Percentiles rank a stretch among this genome's conserved stretches.
Evolutionary conservation across 2,797 vertebrate species (phyloP).

Genomic region (Cephalopachus bancanus): DNA sequence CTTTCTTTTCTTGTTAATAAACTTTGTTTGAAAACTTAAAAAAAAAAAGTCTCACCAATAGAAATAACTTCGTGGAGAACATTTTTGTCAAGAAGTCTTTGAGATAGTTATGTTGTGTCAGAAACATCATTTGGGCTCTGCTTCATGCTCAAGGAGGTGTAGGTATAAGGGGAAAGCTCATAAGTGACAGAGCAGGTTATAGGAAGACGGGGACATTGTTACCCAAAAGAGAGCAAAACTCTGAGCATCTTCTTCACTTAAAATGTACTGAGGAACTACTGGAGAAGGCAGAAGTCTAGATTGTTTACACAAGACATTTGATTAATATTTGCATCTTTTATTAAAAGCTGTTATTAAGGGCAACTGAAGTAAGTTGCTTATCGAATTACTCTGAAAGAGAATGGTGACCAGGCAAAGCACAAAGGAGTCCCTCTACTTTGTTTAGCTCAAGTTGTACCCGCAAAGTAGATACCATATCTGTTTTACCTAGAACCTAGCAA

Average conservation of each 20-base stretch:
- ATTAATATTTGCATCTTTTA: neutral
- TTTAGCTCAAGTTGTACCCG: neutral
- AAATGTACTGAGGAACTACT: conserved; percentile 4
- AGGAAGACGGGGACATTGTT: neutral
- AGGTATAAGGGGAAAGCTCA: neutral
- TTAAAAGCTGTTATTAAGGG: conserved; percentile 41
- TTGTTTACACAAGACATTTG: conserved; percentile 50
- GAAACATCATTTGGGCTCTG: neutral
- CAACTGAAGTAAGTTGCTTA: conserved; percentile 26
- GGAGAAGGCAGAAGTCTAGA: neutral
- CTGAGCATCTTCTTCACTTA: neutral
- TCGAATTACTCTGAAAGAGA: neutral
- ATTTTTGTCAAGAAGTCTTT: conserved; percentile 42
- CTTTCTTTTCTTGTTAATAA: too few species aligned
- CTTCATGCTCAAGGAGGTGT: neutral
- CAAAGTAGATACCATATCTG: neutral
- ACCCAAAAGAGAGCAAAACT: neutral
- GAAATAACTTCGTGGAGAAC: neutral
- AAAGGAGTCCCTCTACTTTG: neutral
- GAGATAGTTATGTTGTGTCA: conserved; percentile 19
- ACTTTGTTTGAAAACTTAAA: neutral
- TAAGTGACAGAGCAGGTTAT: neutral
- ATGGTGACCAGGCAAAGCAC: neutral
- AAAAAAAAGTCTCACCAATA: neutral
- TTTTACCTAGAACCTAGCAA: neutral